Base-by-base conservation (phyloP, 1,140 invertebrate species). In the Diachasma alloeum region DNA sequence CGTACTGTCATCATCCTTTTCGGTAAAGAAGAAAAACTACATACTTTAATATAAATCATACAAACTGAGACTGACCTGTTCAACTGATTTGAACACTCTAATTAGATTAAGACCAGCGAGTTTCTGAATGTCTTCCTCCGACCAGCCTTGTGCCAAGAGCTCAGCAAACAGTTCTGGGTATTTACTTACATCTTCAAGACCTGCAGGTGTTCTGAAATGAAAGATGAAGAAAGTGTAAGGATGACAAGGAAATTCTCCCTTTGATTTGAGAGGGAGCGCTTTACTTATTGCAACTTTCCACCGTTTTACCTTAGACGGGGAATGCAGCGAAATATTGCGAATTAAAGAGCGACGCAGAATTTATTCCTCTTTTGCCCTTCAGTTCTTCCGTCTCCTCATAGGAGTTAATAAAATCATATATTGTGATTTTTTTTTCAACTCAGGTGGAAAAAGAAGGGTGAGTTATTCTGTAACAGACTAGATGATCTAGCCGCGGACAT, bases 121-220 rank as follows among this genome's bases (percentile, higher is more conserved):
- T 87, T 96, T 95, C 85, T 93, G 93, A 77, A 96, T 88, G 80
- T 96, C 94, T 76, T 92, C 91, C 31, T 94, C 91, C 44, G 91
- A 92, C 94, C 94, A 96, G 37, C 92, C 92, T 66, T 92, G 92
- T 78, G 92, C 91, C 56, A 94, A 86, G 10, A 94, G 87, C 74
- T 93, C 91, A 1, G 93, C 93, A 83, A 93, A 95, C 66, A 97
- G 89, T 80, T 93, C 91, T 2, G 95, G 95, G 88, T 96, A 97
- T 83, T 92, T 94, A 37, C 95, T 96, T 4, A 96, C 95, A 87
- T 97, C 95, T 86, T 96, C 95, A 77, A 97, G 87, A 11, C 95
- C 95, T 69, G 91, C 90, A 46, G 94, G 92, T 37, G 94, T 93
- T 84, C 94, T 95, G 83, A 19, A 86, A 83, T 72, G 74, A 73